Evolutionary conservation across 1,140 invertebrate genomes (phyloP), one percentile per base, ranked within the genome.

Genomic region (Brachionus rubens): DNA sequence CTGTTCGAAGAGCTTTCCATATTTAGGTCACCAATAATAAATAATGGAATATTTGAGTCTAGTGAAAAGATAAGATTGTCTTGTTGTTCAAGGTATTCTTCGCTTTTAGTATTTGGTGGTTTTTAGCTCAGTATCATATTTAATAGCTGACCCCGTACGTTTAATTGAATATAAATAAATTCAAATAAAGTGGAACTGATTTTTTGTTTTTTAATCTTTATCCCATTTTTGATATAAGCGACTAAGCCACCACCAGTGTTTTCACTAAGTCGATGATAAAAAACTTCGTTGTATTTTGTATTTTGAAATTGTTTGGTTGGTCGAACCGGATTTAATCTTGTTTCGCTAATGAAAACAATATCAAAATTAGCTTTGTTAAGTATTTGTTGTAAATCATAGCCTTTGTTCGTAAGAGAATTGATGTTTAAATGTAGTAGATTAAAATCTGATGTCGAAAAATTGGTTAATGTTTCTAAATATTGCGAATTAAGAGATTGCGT

Each of bases 151-250:
- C 21, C 5, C 6, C 5, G 16, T 4, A 54, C 7, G 5, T 54
- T 26, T 26, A 54, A 3, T 54, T 54, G 50, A 9, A 54, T 54
- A 26, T 7, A 54, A 5, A 54, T 54, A 54, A 9, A 54, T 26
- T 54, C 50, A 54, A 54, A 54, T 9, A 24, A 26, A 24, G 10
- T 26, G 12, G 24, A 54, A 54, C 50, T 54, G 5, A 54, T 26
- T 54, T 54, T 54, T 26, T 54, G 50, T 26, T 54, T 54, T 12
- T 21, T 54, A 26, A 54, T 54, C 14, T 54, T 54, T 21, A 54
- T 24, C 3, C 50, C 50, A 54, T 54, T 54, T 54, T 54, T 54
- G 4, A 54, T 54, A 26, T 24, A 54, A 54, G 14, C 50, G 5
- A 54, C 19, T 26, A 54, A 26, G 50, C 50, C 50, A 7, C 50